phyloP scores from a whole-genome alignment of 2,113 vertebrate genomes.

The Pollachius pollachius region DNA sequence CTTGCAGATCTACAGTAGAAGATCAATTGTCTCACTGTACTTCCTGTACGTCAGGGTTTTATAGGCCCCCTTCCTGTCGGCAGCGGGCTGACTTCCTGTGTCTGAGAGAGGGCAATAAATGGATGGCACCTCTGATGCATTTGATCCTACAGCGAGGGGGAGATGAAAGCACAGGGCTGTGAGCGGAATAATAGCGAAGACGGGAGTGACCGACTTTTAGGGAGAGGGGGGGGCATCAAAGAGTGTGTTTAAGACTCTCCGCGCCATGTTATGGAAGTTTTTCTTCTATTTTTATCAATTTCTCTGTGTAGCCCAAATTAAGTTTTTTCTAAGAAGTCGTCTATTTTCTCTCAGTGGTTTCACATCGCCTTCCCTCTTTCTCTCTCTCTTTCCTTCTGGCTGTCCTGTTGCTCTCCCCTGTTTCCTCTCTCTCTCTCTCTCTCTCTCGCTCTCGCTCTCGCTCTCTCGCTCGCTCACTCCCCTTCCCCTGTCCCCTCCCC shows the following conservation, averaged over 20 bases:
- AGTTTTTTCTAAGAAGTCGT: conserved; percentile 67
- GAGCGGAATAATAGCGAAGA: conserved; percentile 68
- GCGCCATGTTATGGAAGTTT: conserved; percentile 70
- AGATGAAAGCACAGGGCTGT: conserved; percentile 68
- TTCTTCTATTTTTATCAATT: conserved; percentile 61
- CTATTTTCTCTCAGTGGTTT: conserved; percentile 72
- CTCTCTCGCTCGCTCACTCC: background rate
- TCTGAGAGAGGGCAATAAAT: conserved; percentile 68
- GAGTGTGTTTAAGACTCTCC: conserved; percentile 69
- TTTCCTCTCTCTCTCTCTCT: background rate
- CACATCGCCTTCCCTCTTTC: conserved; percentile 27
- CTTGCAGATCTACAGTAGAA: conserved; percentile 45
- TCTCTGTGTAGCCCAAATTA: conserved; percentile 65
- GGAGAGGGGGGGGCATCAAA: conserved; percentile 63
- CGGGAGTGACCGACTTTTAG: conserved; percentile 63
- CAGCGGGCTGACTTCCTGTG: conserved; percentile 68
- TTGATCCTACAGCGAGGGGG: conserved; percentile 46
- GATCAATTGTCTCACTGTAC: conserved; percentile 68
- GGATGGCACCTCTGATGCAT: conserved; percentile 70
- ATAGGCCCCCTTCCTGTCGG: conserved; percentile 71
- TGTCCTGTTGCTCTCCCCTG: conserved; percentile 34
- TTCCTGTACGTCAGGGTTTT: conserved; percentile 75
- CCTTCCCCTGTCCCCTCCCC: conserved; percentile 68
- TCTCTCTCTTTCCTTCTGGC: conserved; percentile 1
- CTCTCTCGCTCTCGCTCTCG: too few species aligned